Conservation (phyloP, 1,140 invertebrate species). For the Drosophila dunni region DNA sequence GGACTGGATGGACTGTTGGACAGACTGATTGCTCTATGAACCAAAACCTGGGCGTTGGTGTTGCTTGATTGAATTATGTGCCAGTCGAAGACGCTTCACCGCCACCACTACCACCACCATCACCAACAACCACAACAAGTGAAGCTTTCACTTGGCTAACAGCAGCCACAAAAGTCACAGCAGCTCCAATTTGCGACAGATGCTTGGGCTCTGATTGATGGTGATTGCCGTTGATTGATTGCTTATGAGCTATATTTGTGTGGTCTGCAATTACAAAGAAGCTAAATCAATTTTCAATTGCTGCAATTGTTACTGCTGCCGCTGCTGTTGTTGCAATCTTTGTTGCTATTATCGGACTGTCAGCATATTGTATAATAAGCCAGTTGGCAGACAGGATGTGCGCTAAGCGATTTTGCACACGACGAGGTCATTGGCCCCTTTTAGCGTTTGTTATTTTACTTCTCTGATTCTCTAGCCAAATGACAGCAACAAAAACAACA, state of each 20-base stretch:
- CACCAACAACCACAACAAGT: slow-evolving; percentile 7
- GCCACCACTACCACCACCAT: neutral
- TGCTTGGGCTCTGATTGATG: slow-evolving; percentile 61
- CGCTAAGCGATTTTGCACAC: slow-evolving; percentile 44
- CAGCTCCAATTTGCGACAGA: slow-evolving; percentile 65
- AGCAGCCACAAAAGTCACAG: neutral
- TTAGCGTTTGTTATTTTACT: slow-evolving; percentile 6
- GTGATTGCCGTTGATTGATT: slow-evolving; percentile 63
- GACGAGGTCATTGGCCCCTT: slow-evolving; percentile 34
- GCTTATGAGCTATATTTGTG: slow-evolving; percentile 31
- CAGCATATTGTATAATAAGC: slow-evolving; percentile 69
- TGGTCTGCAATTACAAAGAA: slow-evolving; percentile 66
- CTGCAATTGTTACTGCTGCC: slow-evolving; percentile 19
- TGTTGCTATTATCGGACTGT: slow-evolving; percentile 13
- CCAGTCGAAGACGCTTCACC: slow-evolving; percentile 31
- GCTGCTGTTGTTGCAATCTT: neutral
- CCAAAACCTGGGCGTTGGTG: slow-evolving; percentile 48
- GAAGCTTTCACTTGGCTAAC: slow-evolving; percentile 36
- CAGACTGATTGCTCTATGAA: slow-evolving; percentile 24
- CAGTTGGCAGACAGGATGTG: slow-evolving; percentile 68
- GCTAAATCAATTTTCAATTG: slow-evolving; percentile 50
- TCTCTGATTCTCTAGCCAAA: slow-evolving; percentile 23
- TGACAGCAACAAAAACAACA: slow-evolving; percentile 7
- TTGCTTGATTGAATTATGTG: slow-evolving; percentile 64
- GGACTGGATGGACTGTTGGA: slow-evolving; percentile 19